Base-by-base conservation (phyloP, 92 coral and sea anemone genomes). In the Hydrozoanthus gracilis region DNA sequence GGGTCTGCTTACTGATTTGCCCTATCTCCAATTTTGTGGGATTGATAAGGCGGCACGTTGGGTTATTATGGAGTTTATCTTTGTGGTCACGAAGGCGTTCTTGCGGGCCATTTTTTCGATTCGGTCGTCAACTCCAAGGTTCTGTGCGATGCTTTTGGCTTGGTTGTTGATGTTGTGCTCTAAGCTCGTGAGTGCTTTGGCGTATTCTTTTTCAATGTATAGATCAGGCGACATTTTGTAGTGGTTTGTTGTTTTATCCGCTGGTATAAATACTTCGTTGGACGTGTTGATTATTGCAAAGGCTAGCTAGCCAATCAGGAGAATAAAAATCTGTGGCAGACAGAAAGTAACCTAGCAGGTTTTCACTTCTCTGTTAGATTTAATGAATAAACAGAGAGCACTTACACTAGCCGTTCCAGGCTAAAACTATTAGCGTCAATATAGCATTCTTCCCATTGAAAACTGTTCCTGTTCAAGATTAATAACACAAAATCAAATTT, bases 241-340 rank as follows among this genome's bases (percentile, higher is more conserved):
- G n/a, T n/a, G n/a, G n/a, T n/a, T n/a, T n/a, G n/a, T n/a, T n/a
- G n/a, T n/a, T n/a, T n/a, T n/a, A n/a, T n/a, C n/a, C n/a, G n/a
- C n/a, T n/a, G n/a, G n/a, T n/a, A n/a, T n/a, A n/a, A n/a, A n/a
- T n/a, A n/a, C n/a, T n/a, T n/a, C n/a, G n/a, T n/a, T n/a, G n/a
- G n/a, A n/a, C n/a, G n/a, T n/a, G n/a, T n/a, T n/a, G 78, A 73
- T 73, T 73, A 73, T 46, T 13, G 78, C 78, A 74, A 49, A 74
- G 79, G 60, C 79, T 5, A 74, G 51, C 79, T 17, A 74, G 14
- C 79, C 79, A 74, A 74, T 74, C 79, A 74, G 44, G 78, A 73
- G 61, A n/a, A 47, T 58, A 62, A 48, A 65, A 73, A n/a, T 14
- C 78, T 47, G 55, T 58, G 58, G 18, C 78, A n/a, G 78, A 73